These are phyloP conservation scores for Paracyclopina nana DNA, from an alignment of 1,140 invertebrate species.

Conservation along the genomic window DNA sequence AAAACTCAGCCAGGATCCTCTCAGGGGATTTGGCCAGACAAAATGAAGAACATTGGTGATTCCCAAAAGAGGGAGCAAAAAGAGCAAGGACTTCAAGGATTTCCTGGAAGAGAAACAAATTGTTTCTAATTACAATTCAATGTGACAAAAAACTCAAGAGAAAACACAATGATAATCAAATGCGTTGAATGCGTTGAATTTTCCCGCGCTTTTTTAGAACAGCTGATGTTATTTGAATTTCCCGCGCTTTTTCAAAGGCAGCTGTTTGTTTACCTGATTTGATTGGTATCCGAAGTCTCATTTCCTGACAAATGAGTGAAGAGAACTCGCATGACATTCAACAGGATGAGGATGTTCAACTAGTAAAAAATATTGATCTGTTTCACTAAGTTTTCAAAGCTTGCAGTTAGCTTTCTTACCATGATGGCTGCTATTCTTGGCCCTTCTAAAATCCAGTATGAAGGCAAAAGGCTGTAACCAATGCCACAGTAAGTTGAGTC, in stretches of 20 bases:
- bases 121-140: too few species aligned
- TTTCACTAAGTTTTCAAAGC: too few species aligned
- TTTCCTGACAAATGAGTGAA: not conserved
- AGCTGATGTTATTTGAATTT: too few species aligned
- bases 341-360: not conserved
- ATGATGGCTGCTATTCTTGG: not conserved
- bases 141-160: too few species aligned
- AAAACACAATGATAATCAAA: too few species aligned
- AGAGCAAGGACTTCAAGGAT: conserved; percentile 51
- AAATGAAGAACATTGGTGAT: conserved; percentile 55
- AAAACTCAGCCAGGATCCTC: conserved; percentile 43
- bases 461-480: not conserved
- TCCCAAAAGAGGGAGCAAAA: conserved; percentile 56
- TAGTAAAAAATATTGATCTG: too few species aligned
- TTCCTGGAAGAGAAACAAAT: too few species aligned
- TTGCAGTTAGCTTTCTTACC: not conserved
- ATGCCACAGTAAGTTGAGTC: not conserved
- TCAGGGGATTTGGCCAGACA: conserved; percentile 38
- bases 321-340: not conserved
- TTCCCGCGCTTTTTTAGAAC: too few species aligned
- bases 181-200: too few species aligned
- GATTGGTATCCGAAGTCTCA: not conserved
- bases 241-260: too few species aligned
- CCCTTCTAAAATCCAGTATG: not conserved
- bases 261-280: not conserved